Percentiles rank a stretch among this genome's conserved stretches.
Evolutionary conservation across 2,797 vertebrate species (phyloP).

Genomic region (Pagetopsis macropterus): DNA sequence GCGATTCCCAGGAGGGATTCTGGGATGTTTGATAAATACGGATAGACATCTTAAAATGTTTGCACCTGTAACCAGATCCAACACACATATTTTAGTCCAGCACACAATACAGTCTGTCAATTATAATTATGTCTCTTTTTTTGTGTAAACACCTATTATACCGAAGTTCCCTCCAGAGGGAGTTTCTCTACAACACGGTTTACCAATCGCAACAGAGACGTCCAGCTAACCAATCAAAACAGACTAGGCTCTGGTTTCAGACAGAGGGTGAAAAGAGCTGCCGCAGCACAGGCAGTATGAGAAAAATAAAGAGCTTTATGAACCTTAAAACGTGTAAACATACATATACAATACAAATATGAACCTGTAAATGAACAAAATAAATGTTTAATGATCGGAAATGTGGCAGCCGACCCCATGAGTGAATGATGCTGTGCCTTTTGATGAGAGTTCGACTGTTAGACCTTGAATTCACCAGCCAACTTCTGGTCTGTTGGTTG

Average conservation of each 20-base stretch:
- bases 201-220: no score
- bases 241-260: no score
- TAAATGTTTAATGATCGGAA: constrained; percentile 2
- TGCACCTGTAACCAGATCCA: background rate
- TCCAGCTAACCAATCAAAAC: no score
- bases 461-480: constrained; percentile 10
- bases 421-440: constrained; percentile 1
- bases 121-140: background rate
- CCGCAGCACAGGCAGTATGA: no score
- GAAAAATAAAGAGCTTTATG: no score
- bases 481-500: constrained; percentile 17
- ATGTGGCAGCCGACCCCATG: constrained; percentile 2
- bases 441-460: constrained; percentile 29
- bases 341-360: no score
- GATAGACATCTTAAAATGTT: background rate
- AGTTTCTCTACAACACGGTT: no score
- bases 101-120: background rate
- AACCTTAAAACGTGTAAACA: no score
- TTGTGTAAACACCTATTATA: no score
- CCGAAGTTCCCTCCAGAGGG: no score
- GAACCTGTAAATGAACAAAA: no score
- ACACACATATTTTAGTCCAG: background rate
- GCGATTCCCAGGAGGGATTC: constrained; percentile 1
- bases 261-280: no score
- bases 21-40: background rate